Percentiles rank a stretch among this genome's conserved stretches.
phyloP scores from a whole-genome alignment of 2,888 invertebrate species.

The Pheosia tremula region DNA sequence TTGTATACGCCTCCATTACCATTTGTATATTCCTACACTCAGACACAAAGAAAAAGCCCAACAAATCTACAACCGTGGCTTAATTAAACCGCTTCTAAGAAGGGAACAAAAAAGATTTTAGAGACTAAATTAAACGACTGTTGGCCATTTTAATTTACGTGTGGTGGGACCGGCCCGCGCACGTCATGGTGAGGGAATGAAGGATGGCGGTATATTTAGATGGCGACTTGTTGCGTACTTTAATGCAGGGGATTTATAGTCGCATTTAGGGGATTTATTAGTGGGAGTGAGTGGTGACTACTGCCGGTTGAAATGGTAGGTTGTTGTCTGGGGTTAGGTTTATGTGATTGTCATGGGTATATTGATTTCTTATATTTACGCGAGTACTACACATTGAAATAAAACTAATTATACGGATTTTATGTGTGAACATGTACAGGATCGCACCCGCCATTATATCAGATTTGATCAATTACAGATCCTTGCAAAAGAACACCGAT shows the following conservation, averaged over 20 bases:
- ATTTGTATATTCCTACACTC: neutral
- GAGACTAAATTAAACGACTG: slow-evolving; percentile 5
- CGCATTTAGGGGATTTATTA: slow-evolving; percentile 1
- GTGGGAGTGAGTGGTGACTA: neutral
- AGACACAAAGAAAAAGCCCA: slow-evolving; percentile 4
- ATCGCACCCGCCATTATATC: too few relatives aligned
- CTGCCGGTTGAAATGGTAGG: neutral
- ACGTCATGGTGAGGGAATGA: slow-evolving; percentile 6
- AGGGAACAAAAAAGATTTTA: neutral
- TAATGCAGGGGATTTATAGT: slow-evolving; percentile 1
- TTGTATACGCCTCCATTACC: neutral
- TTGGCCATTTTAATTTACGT: slow-evolving; percentile 6
- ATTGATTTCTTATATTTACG: too few relatives aligned
- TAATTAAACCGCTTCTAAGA: slow-evolving; percentile 7
- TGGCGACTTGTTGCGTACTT: neutral
- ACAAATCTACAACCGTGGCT: neutral
- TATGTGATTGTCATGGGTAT: too few relatives aligned
- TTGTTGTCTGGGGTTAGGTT: neutral
- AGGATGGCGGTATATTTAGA: slow-evolving; percentile 6
- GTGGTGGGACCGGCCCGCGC: neutral
- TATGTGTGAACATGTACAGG: too few relatives aligned
- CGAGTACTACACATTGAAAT: too few relatives aligned
- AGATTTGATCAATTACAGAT: too few relatives aligned
- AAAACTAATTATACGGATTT: too few relatives aligned
- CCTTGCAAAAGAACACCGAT: too few relatives aligned